phyloP scores from a whole-genome alignment of 92 coral and sea anemone genomes.

The Zoanthus gigantus region DNA sequence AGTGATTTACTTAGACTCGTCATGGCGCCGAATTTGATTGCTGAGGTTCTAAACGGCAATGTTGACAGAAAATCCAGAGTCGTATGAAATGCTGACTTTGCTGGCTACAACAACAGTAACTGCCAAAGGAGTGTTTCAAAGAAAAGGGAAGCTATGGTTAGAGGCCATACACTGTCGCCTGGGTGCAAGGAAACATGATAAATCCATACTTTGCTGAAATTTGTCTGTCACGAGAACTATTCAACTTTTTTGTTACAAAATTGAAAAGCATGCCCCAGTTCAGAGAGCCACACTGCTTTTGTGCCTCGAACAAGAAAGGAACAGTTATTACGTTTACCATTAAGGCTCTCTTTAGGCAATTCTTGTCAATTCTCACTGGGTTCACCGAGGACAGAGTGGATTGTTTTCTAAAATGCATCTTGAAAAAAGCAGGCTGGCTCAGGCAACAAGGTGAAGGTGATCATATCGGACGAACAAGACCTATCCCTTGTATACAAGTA shows the following conservation, averaged over 20 bases:
- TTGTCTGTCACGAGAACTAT: background rate
- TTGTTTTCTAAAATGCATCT: background rate
- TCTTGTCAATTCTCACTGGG: background rate
- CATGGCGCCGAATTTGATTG: background rate
- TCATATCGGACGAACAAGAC: background rate
- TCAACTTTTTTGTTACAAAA: background rate
- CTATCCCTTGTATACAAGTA: background rate
- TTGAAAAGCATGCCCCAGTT: background rate
- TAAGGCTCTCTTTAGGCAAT: background rate
- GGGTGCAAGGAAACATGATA: background rate
- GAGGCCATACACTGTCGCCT: background rate
- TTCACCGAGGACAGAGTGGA: background rate
- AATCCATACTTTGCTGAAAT: background rate
- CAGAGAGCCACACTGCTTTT: slow-evolving; percentile 2
- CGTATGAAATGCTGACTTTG: background rate
- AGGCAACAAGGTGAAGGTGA: background rate
- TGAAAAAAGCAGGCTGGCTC: background rate
- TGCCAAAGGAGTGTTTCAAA: slow-evolving; percentile 49
- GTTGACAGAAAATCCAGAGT: background rate
- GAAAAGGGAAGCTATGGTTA: background rate
- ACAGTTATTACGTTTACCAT: background rate
- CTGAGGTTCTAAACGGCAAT: background rate
- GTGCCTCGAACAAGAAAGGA: background rate
- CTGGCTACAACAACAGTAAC: background rate
- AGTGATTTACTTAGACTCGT: background rate